Evolutionary conservation across 2,113 vertebrate genomes (phyloP).

Genomic region (Oreochromis tanganicae): DNA sequence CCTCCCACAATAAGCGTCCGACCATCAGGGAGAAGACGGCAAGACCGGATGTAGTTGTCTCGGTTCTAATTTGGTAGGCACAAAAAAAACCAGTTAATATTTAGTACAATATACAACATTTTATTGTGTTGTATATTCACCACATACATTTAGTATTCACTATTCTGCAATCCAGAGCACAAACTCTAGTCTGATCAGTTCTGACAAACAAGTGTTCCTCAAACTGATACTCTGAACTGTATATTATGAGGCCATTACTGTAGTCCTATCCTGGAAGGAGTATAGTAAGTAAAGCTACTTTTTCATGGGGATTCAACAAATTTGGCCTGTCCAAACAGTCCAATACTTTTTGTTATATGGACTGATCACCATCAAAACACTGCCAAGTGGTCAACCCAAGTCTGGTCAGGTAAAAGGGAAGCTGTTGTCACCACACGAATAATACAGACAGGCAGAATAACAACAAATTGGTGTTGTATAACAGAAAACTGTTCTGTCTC

Average conservation of each 20-base stretch:
- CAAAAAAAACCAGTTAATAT: not conserved
- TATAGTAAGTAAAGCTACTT: not conserved
- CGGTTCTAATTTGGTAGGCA: constrained; percentile 76
- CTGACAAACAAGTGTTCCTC: not conserved
- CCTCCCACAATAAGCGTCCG: constrained; percentile 94
- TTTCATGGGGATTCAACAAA: not conserved
- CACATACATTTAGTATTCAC: not conserved
- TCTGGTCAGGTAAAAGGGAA: not conserved
- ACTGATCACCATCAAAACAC: not conserved
- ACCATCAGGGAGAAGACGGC: constrained; percentile 92
- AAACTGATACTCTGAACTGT: not conserved
- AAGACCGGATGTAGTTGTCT: constrained; percentile 97
- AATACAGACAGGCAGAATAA: not conserved
- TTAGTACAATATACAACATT: not conserved
- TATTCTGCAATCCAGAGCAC: not conserved
- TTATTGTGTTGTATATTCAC: not conserved
- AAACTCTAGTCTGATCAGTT: not conserved
- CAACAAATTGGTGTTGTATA: not conserved
- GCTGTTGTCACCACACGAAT: not conserved
- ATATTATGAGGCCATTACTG: not conserved
- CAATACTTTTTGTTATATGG: not conserved
- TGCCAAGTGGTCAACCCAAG: not conserved
- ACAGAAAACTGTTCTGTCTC: not conserved
- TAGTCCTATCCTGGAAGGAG: not conserved
- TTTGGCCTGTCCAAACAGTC: not conserved